Evolutionary conservation across 1,140 invertebrate genomes (phyloP).

Genomic region (Campodea augens): DNA sequence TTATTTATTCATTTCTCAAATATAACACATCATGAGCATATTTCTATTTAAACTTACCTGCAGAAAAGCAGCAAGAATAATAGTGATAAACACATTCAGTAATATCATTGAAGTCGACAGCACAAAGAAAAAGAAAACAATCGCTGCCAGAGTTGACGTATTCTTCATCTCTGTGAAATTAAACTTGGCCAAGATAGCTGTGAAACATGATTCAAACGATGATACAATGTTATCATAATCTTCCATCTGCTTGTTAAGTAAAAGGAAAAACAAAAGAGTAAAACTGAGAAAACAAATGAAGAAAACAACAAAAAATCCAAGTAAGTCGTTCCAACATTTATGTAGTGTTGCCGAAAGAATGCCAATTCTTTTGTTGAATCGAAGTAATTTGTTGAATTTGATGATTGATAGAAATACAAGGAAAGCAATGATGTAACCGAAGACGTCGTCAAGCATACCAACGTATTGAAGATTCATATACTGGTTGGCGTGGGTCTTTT

Average conservation of each 20-base stretch:
- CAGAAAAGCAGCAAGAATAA: constrained; percentile 32
- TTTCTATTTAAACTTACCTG: constrained; percentile 3
- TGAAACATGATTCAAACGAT: constrained; percentile 28
- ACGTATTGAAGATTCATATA: constrained; percentile 32
- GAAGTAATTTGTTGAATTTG: constrained; percentile 30
- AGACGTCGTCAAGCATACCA: constrained; percentile 27
- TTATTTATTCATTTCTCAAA: constrained; percentile 17
- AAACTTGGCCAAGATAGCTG: constrained; percentile 35
- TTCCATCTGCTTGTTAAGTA: constrained; percentile 24
- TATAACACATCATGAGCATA: background rate
- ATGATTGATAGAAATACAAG: constrained; percentile 29
- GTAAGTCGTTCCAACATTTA: constrained; percentile 23
- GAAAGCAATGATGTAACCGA: constrained; percentile 27
- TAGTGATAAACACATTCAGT: constrained; percentile 34
- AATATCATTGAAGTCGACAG: constrained; percentile 29
- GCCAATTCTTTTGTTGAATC: constrained; percentile 32
- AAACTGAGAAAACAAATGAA: constrained; percentile 23
- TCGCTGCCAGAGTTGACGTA: constrained; percentile 25
- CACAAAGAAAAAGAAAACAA: constrained; percentile 31
- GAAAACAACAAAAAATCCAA: constrained; percentile 24
- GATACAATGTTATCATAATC: constrained; percentile 29
- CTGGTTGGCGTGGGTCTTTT: constrained; percentile 25
- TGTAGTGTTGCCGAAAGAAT: constrained; percentile 20
- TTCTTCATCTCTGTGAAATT: constrained; percentile 28
- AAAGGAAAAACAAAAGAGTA: constrained; percentile 29